Percentiles rank a stretch among this genome's conserved stretches.
phyloP scores from a whole-genome alignment of 2,113 vertebrate species.

The Hippolais icterina region DNA sequence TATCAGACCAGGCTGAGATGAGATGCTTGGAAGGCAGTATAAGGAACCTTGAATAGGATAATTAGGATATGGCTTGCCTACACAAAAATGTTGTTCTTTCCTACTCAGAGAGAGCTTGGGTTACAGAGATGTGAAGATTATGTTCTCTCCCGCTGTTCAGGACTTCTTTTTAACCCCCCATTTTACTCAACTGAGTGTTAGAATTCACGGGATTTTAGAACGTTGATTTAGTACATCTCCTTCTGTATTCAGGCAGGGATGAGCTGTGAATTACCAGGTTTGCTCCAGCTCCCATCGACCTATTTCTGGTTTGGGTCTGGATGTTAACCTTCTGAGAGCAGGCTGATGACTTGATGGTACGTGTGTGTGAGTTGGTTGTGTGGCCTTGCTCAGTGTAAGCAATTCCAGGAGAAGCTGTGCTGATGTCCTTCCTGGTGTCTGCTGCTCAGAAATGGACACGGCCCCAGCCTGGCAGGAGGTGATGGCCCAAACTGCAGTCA shows the following conservation, averaged over 20 bases:
- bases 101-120: not conserved
- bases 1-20: not conserved
- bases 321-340: not conserved
- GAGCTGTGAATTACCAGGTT: not conserved
- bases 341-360: not conserved
- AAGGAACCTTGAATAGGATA: not conserved
- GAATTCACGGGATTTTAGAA: not conserved
- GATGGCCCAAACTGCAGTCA: not conserved
- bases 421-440: not conserved
- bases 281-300: not conserved
- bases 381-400: not conserved
- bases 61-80: not conserved
- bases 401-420: not conserved
- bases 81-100: not conserved
- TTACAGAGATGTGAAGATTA: not conserved
- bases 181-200: not conserved
- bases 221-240: not conserved
- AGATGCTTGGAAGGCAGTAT: not conserved
- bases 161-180: not conserved
- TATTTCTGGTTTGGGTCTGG: not conserved
- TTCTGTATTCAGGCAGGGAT: not conserved
- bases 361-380: accelerated
- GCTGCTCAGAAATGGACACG: not conserved
- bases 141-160: not conserved
- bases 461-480: not conserved